Evolutionary conservation across 2,888 invertebrate species (phyloP), one percentile per base, ranked within the genome.

Genomic region (Apantesis nais): DNA sequence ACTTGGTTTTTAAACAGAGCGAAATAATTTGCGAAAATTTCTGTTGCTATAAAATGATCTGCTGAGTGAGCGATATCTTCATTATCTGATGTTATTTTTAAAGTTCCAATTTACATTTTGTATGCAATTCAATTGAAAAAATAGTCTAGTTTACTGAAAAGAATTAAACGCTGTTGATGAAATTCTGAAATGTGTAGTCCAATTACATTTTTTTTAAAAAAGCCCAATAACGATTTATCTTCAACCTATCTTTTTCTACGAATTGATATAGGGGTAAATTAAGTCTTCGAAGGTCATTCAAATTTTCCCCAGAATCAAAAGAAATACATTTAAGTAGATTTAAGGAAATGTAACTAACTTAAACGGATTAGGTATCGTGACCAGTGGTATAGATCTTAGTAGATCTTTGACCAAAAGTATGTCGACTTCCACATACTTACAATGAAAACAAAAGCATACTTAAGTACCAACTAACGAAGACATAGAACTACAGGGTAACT

Each of bases 21-120:
- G 85, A 88, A 87, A 87, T 86, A 85, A 86, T 89, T 89, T 88
- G 84, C 80, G 80, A 81, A 87, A 90, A 90, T 90, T 86, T 89
- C 90, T 85, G 77, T 79, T 80, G 81, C 85, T 84, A 86, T 88
- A 89, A 90, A 90, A 87, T 82, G 77, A 78, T 78, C 78, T 83
- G 86, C 87, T 86, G 83, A 88, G 87, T 88, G 90, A 89, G 89
- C 87, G 86, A 88, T 87, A 87, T 85, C 86, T 85, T 81, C 81
- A 83, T 84, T 83, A 80, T 80, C 78, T 71, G 75, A 78, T 76
- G 65, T 73, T 74, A 69, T 64, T 71, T 71, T 29, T 65, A 63
- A 72, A 52, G 62, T 73, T 75, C 72, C 60, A 29, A 29, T 5
- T 55, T 4, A 5, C n/a, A 55, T 55, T 48, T 22, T 55, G 11